Conservation (phyloP, 2,888 invertebrate species). For the Hirtodrosophila duncani region DNA sequence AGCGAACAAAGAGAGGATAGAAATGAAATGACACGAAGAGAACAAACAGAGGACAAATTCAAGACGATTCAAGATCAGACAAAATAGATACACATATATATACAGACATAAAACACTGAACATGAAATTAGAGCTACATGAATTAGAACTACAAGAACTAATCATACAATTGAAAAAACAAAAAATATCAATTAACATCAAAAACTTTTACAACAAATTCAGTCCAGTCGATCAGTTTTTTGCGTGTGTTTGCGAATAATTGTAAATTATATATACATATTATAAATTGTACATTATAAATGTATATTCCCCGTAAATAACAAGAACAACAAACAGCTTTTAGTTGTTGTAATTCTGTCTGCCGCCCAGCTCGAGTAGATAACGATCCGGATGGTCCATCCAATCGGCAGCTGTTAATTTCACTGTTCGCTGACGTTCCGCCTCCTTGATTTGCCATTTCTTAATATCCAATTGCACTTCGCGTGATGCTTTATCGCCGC, state of each 20-base stretch:
- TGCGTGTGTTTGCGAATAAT: conserved; percentile 41
- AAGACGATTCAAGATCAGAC: conserved; percentile 38
- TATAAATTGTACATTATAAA: conserved; percentile 17
- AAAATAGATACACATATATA: conserved; percentile 33
- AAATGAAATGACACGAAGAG: conserved; percentile 29
- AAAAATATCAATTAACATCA: conserved; percentile 48
- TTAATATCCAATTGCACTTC: conserved; percentile 93
- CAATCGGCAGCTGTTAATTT: conserved; percentile 94
- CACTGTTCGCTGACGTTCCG: conserved; percentile 90
- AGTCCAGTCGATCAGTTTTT: conserved; percentile 55
- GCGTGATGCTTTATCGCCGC: conserved; percentile 87
- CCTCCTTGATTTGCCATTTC: conserved; percentile 93
- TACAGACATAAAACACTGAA: conserved; percentile 49
- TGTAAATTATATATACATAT: conserved; percentile 12
- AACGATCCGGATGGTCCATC: conserved; percentile 97
- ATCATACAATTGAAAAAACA: conserved; percentile 36
- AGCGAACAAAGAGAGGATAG: conserved; percentile 23
- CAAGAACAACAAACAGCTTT: conserved; percentile 37
- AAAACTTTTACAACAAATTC: conserved; percentile 52
- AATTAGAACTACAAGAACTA: conserved; percentile 40
- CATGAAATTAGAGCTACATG: conserved; percentile 34
- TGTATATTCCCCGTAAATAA: conserved; percentile 37
- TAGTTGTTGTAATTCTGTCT: conserved; percentile 87
- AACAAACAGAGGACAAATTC: conserved; percentile 35
- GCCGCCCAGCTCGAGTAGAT: conserved; percentile 92